Percentiles rank a stretch among this genome's conserved stretches.
These are phyloP conservation scores for Drosophila prolongata DNA, from an alignment of 2,888 invertebrate species.

Conservation along the genomic window DNA sequence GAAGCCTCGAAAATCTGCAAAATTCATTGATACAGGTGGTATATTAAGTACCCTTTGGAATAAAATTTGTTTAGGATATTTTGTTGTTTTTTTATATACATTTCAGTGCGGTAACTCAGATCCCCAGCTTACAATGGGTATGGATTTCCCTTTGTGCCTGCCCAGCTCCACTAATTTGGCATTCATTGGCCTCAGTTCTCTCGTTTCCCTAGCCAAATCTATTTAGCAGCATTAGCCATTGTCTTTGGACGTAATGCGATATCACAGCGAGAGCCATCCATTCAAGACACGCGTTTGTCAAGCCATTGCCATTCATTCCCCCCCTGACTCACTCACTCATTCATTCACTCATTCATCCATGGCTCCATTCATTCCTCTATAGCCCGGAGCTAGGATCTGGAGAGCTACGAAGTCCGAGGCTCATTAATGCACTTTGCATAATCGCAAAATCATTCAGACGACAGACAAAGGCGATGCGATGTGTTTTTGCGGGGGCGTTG, in stretches of 20 bases:
- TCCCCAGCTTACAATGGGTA: background rate
- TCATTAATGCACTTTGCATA: conserved; percentile 81
- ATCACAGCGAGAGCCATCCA: conserved; percentile 41
- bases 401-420: conserved; percentile 57
- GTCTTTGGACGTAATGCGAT: conserved; percentile 72
- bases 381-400: conserved; percentile 59
- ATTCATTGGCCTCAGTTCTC: conserved; percentile 45
- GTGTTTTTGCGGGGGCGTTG: conserved; percentile 41
- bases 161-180: conserved; percentile 59
- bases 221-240: conserved; percentile 52
- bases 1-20: too few species aligned
- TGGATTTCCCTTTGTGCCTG: conserved; percentile 24
- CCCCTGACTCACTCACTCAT: conserved; percentile 58
- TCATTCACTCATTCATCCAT: conserved; percentile 49
- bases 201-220: conserved; percentile 28
- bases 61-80: too few species aligned
- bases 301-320: conserved; percentile 50
- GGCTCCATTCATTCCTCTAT: conserved; percentile 61
- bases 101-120: too few species aligned
- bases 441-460: conserved; percentile 78
- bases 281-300: conserved; percentile 17
- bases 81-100: background rate
- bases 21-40: too few species aligned
- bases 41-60: too few species aligned
- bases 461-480: conserved; percentile 38